Base-by-base conservation (phyloP, 1,140 invertebrate genomes). In the Neodiprion fabricii region DNA sequence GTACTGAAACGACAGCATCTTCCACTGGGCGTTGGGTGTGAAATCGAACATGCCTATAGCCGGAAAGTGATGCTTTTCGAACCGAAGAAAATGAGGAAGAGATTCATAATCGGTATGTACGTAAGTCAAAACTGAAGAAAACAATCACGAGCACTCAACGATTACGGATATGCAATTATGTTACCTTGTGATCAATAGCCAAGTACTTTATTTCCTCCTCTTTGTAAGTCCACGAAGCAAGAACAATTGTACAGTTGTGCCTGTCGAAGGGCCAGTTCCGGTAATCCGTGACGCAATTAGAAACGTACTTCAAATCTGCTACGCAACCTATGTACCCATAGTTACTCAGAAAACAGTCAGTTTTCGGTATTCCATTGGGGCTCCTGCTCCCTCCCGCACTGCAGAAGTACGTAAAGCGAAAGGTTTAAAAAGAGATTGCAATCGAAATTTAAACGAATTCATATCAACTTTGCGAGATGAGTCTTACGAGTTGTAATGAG, bases 141-240 rank as follows among this genome's bases (percentile, higher is more conserved):
- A 40, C 5, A 40, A 2, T 5, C 28, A 40, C 28, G 28, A 40
- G 28, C 28, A 40, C 28, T 40, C 28, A 40, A 40, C 28, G 28
- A 40, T 40, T 40, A 40, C 28, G 2, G 28, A 40, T 40, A 40
- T 40, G 28, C 28, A 5, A 5, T 40, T 40, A 40, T 5, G 28
- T 40, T 76, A 78, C 77, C 17, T 74, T 76, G 48, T 83, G 75
- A 28, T 79, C 75, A 11, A 74, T 14, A 5, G 86, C 73, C 53
- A 85, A 85, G 49, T 91, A 89, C 76, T 91, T 87, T 1, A 93
- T 83, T 80, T 92, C 91, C 82, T 91, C 90, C 0, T 89, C 90
- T 1, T 86, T 89, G 72, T 92, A 89, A 74, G 90, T 87, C 92
- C 92, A 93, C 0, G 84, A 83, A 5, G 75, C 84, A 67, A 88